phyloP scores from a whole-genome alignment of 1,140 invertebrate species.

The Bombus breviceps region DNA sequence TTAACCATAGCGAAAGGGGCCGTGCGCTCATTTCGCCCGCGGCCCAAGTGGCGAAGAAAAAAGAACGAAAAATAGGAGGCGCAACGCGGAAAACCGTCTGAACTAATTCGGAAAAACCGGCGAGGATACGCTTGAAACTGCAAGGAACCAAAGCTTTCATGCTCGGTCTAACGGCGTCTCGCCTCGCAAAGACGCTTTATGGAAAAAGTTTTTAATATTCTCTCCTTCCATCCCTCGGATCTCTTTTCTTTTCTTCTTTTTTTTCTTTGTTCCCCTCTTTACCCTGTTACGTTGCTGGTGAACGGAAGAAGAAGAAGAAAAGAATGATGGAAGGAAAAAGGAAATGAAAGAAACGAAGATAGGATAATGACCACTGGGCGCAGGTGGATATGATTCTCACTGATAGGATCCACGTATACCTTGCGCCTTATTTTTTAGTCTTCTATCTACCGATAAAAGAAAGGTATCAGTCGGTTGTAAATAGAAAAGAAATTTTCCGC shows the following conservation, averaged over 20 bases:
- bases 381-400: slow-evolving; percentile 62
- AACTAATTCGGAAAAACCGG: slow-evolving; percentile 58
- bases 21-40: background rate
- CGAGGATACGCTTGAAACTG: slow-evolving; percentile 29
- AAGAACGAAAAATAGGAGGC: background rate
- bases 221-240: background rate
- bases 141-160: slow-evolving; percentile 40
- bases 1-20: background rate
- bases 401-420: slow-evolving; percentile 55
- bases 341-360: slow-evolving; percentile 38
- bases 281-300: no score
- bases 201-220: slow-evolving; percentile 69
- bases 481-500: slow-evolving; percentile 21
- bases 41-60: background rate
- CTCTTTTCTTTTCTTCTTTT: background rate
- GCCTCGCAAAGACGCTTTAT: slow-evolving; percentile 59
- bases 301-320: no score
- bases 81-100: slow-evolving; percentile 14
- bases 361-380: slow-evolving; percentile 63
- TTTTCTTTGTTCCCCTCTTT: background rate
- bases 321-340: no score
- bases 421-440: background rate
- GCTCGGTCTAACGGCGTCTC: slow-evolving; percentile 27
- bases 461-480: slow-evolving; percentile 42
- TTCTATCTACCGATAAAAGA: no score